These are phyloP conservation scores for Xylocampa areola DNA, from an alignment of 2,888 invertebrate genomes.

Conservation along the genomic window DNA sequence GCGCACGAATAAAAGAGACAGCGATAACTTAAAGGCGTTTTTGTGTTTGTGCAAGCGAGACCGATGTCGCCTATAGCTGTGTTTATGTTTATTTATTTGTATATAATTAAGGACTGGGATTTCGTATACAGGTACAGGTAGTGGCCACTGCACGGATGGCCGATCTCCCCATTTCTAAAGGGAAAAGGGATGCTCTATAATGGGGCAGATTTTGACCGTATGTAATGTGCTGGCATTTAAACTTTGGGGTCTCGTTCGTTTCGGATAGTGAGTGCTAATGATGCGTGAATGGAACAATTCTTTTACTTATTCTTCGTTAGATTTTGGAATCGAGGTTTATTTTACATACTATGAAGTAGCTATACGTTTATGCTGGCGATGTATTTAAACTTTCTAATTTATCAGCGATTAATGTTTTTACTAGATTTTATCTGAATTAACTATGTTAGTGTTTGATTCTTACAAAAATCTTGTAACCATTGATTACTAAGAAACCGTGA, in stretches of 20 bases:
- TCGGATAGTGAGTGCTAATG: slow-evolving; percentile 82
- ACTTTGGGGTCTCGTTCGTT: slow-evolving; percentile 76
- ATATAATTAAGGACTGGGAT: slow-evolving; percentile 83
- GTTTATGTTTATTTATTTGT: slow-evolving; percentile 77
- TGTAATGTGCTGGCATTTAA: slow-evolving; percentile 71
- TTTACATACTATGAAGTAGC: slow-evolving; percentile 35
- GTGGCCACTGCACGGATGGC: slow-evolving; percentile 83
- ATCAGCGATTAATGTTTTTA: neutral
- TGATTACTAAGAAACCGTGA: neutral
- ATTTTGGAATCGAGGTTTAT: slow-evolving; percentile 38
- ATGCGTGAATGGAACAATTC: slow-evolving; percentile 78
- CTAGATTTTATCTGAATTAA: neutral
- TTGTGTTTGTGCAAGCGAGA: slow-evolving; percentile 77
- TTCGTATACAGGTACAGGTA: slow-evolving; percentile 81
- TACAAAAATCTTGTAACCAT: neutral
- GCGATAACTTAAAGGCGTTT: slow-evolving; percentile 60
- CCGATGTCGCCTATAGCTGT: slow-evolving; percentile 73
- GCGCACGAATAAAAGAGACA: slow-evolving; percentile 75
- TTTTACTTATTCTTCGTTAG: slow-evolving; percentile 65
- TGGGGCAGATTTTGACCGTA: slow-evolving; percentile 75
- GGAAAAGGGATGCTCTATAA: slow-evolving; percentile 78
- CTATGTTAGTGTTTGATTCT: neutral
- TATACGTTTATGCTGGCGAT: no score
- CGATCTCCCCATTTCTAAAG: slow-evolving; percentile 80
- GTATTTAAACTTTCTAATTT: neutral